phyloP scores from a whole-genome alignment of 2,113 vertebrate species.

The Gallinago jamesoni region DNA sequence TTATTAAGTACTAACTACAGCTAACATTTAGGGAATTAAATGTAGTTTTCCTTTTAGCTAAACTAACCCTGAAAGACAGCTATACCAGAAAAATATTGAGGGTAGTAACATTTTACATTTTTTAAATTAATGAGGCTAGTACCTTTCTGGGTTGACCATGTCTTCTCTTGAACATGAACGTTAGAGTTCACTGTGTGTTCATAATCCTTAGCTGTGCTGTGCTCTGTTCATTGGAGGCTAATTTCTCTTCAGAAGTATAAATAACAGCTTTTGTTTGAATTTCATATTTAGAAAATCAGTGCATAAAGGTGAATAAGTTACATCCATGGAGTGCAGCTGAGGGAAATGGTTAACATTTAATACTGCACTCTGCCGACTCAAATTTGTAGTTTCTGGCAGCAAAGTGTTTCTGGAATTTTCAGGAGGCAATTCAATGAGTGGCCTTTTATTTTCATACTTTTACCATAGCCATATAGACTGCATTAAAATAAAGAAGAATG shows the following conservation, averaged over 20 bases:
- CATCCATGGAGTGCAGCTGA: neutral
- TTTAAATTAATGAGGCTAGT: neutral
- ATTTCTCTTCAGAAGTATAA: neutral
- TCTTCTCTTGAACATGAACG: neutral
- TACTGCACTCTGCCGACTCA: neutral
- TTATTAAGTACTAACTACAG: neutral
- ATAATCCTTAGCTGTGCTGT: neutral
- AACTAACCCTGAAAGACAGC: neutral
- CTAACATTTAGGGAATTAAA: neutral
- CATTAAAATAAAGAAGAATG: neutral
- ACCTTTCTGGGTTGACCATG: neutral
- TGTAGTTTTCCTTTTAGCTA: neutral
- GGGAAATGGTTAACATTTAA: neutral
- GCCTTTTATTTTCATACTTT: neutral
- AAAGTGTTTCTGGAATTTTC: neutral
- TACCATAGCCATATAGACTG: neutral
- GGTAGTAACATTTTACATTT: neutral
- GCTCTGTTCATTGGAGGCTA: neutral
- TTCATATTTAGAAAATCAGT: neutral
- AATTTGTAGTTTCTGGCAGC: neutral
- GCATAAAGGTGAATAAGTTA: neutral
- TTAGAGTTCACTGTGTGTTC: neutral
- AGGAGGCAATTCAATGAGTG: neutral
- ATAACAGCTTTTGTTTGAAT: neutral
- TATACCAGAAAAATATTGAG: neutral